phyloP scores from a whole-genome alignment of 2,888 invertebrate genomes.

The Drosophila prolongata region DNA sequence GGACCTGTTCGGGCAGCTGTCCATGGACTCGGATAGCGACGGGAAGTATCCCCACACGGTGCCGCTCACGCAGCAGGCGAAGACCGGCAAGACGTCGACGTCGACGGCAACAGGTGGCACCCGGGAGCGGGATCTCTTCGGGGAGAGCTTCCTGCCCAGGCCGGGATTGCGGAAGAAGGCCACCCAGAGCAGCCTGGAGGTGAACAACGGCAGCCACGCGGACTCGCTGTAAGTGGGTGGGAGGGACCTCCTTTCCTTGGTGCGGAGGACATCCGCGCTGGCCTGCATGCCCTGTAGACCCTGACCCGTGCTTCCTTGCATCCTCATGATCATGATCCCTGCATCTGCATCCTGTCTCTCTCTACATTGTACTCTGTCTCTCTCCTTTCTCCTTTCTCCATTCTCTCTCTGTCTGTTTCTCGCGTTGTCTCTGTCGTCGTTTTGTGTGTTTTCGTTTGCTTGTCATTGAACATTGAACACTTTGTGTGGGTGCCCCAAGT shows the following conservation, averaged over 20 bases:
- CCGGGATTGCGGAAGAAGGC: constrained; percentile 44
- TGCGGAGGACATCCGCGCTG: constrained; percentile 17
- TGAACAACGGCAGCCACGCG: constrained; percentile 81
- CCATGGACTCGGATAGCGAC: constrained; percentile 83
- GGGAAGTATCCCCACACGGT: constrained; percentile 83
- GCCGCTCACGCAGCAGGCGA: constrained; percentile 73
- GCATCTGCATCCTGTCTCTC: constrained; percentile 37
- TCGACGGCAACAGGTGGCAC: constrained; percentile 27
- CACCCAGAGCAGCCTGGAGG: constrained; percentile 70
- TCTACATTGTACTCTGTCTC: constrained; percentile 52
- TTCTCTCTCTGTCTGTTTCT: constrained; percentile 24
- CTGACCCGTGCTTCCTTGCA: constrained; percentile 31
- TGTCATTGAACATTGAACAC: constrained; percentile 71
- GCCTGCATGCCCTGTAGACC: constrained; percentile 44
- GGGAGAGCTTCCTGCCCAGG: constrained; percentile 63
- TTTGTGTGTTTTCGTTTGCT: constrained; percentile 62
- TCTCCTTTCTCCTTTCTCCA: constrained; percentile 29
- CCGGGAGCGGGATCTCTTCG: constrained; percentile 63
- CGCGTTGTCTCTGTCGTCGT: constrained; percentile 43
- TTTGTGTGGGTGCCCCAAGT: constrained; percentile 71
- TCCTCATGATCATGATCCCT: constrained; percentile 31
- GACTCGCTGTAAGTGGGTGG: constrained; percentile 81
- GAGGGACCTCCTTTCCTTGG: neutral
- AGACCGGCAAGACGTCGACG: constrained; percentile 66
- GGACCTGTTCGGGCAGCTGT: constrained; percentile 84